Evolutionary conservation across 2,113 vertebrate species (phyloP), one percentile per base, ranked within the genome.

Genomic region (Tor tambroides): DNA sequence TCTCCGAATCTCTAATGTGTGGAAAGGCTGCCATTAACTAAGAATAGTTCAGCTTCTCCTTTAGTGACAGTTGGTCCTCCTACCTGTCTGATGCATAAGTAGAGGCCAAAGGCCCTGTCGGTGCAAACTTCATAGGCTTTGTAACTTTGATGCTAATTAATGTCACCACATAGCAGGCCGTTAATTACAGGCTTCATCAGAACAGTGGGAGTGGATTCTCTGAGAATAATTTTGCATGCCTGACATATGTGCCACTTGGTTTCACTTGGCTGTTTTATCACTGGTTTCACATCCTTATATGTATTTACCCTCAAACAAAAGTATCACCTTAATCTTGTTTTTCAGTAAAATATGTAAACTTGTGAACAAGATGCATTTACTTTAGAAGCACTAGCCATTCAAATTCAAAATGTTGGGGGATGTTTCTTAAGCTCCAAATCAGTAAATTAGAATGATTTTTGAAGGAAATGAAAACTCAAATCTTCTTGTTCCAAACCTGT

Each of bases 171-270:
- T 65, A 51, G 17, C 80, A 59, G 28, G 41, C 28, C 28, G 51
- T 63, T 87, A 84, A 84, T 84, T 84, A 56, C 74, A 78, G 86
- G 28, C 86, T 84, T 49, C 72, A 83, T 43, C 43, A 17, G 30
- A 26, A 26, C 61, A 67, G 71, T 76, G 71, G 86, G 72, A 83
- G 86, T 56, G 85, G 23, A 77, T 43, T 49, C 80, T 54, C 19
- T 56, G 26, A 32, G 49, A 38, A 54, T n/a, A 14, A 59, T 84
- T 74, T 59, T 74, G 28, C 59, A 74, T 26, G 83, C 83, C 32
- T 71, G 41, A 69, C 61, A 83, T 83, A 83, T 32, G 9, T 83
- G 19, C 43, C 19, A n/a, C 19, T 51, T 82, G n/a, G 26, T 82
- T 69, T 67, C 63, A 26, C 46, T 21, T 69, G 19, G 26, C 5